These are phyloP conservation scores for Anguilla pacifica DNA, from an alignment of 2,797 vertebrate genomes.

Conservation along the genomic window DNA sequence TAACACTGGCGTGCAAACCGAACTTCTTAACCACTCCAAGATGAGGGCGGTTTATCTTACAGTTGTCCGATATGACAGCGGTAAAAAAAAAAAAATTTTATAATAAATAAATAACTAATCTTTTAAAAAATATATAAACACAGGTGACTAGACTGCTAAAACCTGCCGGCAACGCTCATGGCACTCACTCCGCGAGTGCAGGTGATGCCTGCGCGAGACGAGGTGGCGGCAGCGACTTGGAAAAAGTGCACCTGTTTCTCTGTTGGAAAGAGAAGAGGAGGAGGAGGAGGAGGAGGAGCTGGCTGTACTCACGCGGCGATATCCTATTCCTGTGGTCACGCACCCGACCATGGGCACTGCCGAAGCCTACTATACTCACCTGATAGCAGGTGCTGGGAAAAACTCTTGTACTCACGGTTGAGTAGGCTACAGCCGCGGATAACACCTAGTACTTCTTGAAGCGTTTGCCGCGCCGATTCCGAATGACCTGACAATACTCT, in stretches of 20 bases:
- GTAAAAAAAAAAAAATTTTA: too few species aligned
- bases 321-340: background rate
- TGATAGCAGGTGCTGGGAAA: background rate
- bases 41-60: background rate
- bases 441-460: background rate
- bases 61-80: background rate
- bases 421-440: background rate
- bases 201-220: background rate
- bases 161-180: background rate
- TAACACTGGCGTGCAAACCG: background rate
- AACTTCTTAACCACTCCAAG: background rate
- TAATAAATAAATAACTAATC: background rate
- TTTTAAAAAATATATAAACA: background rate
- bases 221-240: background rate
- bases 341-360: background rate
- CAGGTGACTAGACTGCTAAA: background rate
- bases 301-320: background rate
- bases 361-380: background rate
- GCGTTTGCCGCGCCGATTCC: background rate
- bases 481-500: background rate
- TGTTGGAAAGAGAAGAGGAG: too few species aligned
- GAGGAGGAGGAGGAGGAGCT: background rate
- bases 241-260: constrained; percentile 5
- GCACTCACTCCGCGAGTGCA: background rate
- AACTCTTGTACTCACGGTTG: background rate